phyloP scores from a whole-genome alignment of 1,140 invertebrate genomes.

The Ceratina australensis region DNA sequence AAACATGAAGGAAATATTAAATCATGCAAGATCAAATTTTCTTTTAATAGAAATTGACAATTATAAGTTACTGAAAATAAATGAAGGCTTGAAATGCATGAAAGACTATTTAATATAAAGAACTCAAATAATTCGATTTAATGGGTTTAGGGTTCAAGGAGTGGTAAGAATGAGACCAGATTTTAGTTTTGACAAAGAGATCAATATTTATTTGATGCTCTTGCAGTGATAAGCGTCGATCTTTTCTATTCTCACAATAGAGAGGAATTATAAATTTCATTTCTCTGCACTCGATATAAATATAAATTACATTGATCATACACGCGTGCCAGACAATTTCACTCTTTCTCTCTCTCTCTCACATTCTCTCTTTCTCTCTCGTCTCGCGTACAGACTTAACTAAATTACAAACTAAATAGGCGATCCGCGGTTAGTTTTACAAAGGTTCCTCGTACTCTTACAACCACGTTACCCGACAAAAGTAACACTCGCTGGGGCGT shows the following conservation, averaged over 20 bases:
- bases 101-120: not conserved
- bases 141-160: not conserved
- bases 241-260: slow-evolving; percentile 76
- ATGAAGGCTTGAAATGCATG: no score
- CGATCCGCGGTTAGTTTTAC: slow-evolving; percentile 48
- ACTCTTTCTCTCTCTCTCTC: slow-evolving; percentile 51
- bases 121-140: not conserved
- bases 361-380: no score
- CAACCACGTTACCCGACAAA: slow-evolving; percentile 44
- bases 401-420: slow-evolving; percentile 53
- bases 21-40: no score
- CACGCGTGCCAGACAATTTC: slow-evolving; percentile 56
- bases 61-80: no score
- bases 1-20: no score
- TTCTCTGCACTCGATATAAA: slow-evolving; percentile 72
- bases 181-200: slow-evolving; percentile 74
- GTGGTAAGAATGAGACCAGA: slow-evolving; percentile 24
- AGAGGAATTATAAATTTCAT: slow-evolving; percentile 73
- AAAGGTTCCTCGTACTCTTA: slow-evolving; percentile 45
- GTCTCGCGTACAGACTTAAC: slow-evolving; percentile 52
- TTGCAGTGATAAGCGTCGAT: slow-evolving; percentile 77
- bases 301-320: slow-evolving; percentile 76
- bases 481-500: slow-evolving; percentile 54
- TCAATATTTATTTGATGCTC: slow-evolving; percentile 79
- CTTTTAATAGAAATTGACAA: no score